Percentiles rank a stretch among this genome's conserved stretches.
Evolutionary conservation across 2,888 invertebrate species (phyloP).

Genomic region (Achlya flavicornis): DNA sequence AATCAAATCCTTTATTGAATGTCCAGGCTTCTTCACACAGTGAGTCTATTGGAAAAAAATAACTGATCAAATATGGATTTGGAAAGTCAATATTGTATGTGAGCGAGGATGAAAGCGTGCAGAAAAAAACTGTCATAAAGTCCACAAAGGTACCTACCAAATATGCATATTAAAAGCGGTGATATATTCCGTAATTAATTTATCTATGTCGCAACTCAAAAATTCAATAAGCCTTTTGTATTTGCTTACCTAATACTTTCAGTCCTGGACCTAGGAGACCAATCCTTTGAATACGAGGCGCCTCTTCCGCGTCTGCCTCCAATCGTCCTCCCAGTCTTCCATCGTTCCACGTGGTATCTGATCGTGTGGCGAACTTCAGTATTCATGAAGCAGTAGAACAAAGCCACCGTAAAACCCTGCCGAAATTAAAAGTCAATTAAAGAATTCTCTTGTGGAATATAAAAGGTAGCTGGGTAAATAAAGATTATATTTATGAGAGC

Average conservation of each 20-base stretch:
- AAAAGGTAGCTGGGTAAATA: conserved; percentile 5
- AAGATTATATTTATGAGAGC: not conserved
- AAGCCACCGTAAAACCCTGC: conserved; percentile 94
- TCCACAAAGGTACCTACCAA: not conserved
- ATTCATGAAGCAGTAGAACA: conserved; percentile 97
- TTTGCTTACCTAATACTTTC: conserved; percentile 90
- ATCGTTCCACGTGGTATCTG: conserved; percentile 91
- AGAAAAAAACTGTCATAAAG: conserved; percentile 9
- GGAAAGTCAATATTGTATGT: conserved; percentile 43
- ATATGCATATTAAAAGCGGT: conserved; percentile 7
- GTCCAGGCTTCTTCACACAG: conserved; percentile 72
- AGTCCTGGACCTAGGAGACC: conserved; percentile 91
- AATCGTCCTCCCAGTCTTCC: conserved; percentile 88
- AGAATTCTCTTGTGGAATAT: not conserved
- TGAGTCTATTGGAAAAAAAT: conserved; percentile 78
- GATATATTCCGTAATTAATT: conserved; percentile 5
- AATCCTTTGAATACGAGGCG: conserved; percentile 90
- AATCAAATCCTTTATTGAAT: conserved; percentile 47
- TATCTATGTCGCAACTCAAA: not conserved
- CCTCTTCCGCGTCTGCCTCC: conserved; percentile 86
- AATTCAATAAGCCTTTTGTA: not conserved
- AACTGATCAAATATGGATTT: conserved; percentile 76
- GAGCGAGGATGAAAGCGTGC: conserved; percentile 26
- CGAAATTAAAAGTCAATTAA: conserved; percentile 31
- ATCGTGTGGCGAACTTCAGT: conserved; percentile 95